Evolutionary conservation across 2,113 vertebrate species (phyloP), one percentile per base, ranked within the genome.

Genomic region (Gobius niger): DNA sequence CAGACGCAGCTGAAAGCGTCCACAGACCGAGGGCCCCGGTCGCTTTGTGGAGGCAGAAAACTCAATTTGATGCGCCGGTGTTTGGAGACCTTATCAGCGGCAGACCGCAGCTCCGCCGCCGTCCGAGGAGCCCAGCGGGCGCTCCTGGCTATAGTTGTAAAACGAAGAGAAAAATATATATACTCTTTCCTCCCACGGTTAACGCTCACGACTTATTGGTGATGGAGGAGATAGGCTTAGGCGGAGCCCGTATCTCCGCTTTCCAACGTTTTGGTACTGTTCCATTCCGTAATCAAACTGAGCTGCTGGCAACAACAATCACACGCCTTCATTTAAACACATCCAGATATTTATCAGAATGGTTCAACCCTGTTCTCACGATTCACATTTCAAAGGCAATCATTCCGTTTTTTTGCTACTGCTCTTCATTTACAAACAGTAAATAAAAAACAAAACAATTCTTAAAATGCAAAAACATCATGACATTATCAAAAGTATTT

Each of bases 51-150:
- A 50, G 54, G 69, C 77, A 57, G 63, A 80, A 85, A 84, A 86
- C 75, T 76, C 76, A 78, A 85, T 87, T 76, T 82, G 78, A 88
- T 81, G 41, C 88, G 71, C 76, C 75, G 49, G 80, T 87, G 80
- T 80, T 85, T 75, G 71, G 46, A 62, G 80, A 87, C 83, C 70
- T 73, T 85, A 83, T 88, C 82, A 47, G 60, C 64, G 14, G 56
- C 67, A 75, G 78, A 87, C 73, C 73, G 73, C 47, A 78, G 76
- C 51, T 82, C 80, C 82, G 78, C 59, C 78, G n/a, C 67, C 52
- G 18, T 40, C 65, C 70, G 65, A 74, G 80, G 61, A 73, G 69
- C 63, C 50, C 76, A 81, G 84, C 72, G 47, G 46, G 77, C 49
- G 78, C 86, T 81, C 47, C 76, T 42, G 76, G 84, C 80, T 57